phyloP scores from a whole-genome alignment of 2,888 invertebrate species.

The Trichacis sp. region DNA sequence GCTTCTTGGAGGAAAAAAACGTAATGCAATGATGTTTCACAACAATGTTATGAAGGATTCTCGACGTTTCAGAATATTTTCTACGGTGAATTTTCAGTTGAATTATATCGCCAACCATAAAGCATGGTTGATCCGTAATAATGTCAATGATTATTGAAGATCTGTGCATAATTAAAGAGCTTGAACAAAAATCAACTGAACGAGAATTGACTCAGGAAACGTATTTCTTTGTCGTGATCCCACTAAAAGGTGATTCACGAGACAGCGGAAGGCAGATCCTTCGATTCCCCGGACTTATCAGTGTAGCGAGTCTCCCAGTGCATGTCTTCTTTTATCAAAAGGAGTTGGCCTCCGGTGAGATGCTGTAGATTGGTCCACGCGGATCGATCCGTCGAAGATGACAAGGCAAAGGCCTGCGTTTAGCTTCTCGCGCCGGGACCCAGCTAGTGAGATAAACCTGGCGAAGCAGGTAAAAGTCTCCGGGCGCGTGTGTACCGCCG shows the following conservation, averaged over 20 bases:
- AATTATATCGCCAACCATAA: no score
- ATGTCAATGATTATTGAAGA: no score
- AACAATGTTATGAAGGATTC: no score
- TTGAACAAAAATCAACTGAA: no score
- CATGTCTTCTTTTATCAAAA: slow-evolving; percentile 10
- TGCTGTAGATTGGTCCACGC: slow-evolving; percentile 4
- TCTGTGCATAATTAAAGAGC: no score
- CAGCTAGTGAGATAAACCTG: slow-evolving; percentile 3
- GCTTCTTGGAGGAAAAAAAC: no score
- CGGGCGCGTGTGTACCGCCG: slow-evolving; percentile 52
- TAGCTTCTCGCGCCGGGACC: slow-evolving; percentile 1
- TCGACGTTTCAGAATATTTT: no score
- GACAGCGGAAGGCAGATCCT: slow-evolving; percentile 5
- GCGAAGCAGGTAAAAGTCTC: slow-evolving; percentile 48
- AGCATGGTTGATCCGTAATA: no score
- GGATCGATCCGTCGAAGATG: slow-evolving; percentile 8
- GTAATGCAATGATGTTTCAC: no score
- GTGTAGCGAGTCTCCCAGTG: slow-evolving; percentile 4
- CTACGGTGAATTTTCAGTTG: no score
- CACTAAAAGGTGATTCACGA: slow-evolving; percentile 2
- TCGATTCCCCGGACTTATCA: neutral
- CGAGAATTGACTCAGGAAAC: neutral
- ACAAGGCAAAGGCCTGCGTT: slow-evolving; percentile 2
- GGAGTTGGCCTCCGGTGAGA: slow-evolving; percentile 8
- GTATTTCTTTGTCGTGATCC: slow-evolving; percentile 3